Base-by-base conservation (phyloP, 2,113 vertebrate genomes). In the Tilapia sparmanii region DNA sequence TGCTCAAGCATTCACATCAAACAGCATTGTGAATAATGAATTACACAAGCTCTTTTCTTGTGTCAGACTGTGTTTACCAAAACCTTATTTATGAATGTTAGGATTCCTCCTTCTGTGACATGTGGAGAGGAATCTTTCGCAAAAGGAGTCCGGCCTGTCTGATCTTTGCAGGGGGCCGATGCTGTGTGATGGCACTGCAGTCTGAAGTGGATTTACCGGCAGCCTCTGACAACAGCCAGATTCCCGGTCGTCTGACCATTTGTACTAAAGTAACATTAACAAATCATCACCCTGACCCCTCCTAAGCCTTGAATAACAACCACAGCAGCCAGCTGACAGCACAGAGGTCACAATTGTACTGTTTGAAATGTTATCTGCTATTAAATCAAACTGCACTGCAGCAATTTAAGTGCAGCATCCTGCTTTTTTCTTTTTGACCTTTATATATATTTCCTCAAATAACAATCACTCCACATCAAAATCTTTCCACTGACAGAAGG, bases 131-230 rank as follows among this genome's bases (percentile, higher is more conserved):
- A 89, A 90, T 92, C 90, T 90, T 90, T 90, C 86, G 90, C 93
- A 93, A 93, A 94, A 90, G 91, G 87, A 93, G 61, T 92, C 47
- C 33, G 16, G 68, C 13, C 31, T 89, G 94, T 94, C 89, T 95
- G 93, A 95, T 95, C 93, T 90, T 92, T 29, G 90, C 86, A 85
- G 94, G 93, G 89, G 84, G 86, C 54, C 76, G 2, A 53, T 40
- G 45, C 18, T 42, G 88, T 80, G 89, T 79, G 87, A 91, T 73
- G 31, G 89, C 86, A 54, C 78, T 26, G 11, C n/a, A 73, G 84
- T 87, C 91, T 92, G 38, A 2, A 26, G 90, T 52, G 91, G 92
- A 90, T 87, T 94, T 93, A 78, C 84, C 0, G 0, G 24, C 71
- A 76, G 42, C 42, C 50, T 50, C 71, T 87, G 83, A 89, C 83